Percentiles rank a stretch among this genome's conserved stretches.
Conservation (phyloP, 1,140 invertebrate species). For the Dinoponera quadriceps region DNA sequence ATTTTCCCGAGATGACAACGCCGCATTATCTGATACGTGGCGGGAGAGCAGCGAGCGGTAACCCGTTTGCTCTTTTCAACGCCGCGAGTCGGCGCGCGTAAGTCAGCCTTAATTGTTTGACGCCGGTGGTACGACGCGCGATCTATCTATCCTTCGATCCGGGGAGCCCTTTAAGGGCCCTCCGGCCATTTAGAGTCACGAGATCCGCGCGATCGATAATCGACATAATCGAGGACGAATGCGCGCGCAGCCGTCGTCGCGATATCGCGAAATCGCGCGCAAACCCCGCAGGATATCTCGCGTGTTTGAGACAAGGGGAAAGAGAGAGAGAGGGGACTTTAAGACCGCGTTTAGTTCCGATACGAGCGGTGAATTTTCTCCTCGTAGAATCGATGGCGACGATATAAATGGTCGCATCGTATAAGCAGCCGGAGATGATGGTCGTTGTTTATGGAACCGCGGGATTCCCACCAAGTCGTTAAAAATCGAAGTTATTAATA, state of each 20-base stretch:
- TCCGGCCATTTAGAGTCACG: constrained; percentile 36
- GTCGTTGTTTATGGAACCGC: not conserved
- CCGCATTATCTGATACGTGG: constrained; percentile 77
- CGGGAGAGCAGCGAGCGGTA: constrained; percentile 60
- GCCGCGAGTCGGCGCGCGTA: constrained; percentile 68
- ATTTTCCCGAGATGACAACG: constrained; percentile 82
- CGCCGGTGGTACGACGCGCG: constrained; percentile 39
- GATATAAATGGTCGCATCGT: constrained; percentile 5
- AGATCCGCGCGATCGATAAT: constrained; percentile 69
- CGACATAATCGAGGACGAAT: constrained; percentile 60
- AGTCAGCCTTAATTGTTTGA: constrained; percentile 82
- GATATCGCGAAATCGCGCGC: constrained; percentile 62
- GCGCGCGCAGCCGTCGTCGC: constrained; percentile 5
- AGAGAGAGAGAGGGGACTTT: no score
- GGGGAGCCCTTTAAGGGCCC: constrained; percentile 36
- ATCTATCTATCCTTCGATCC: constrained; percentile 18
- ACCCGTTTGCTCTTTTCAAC: constrained; percentile 75
- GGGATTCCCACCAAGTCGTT: not conserved
- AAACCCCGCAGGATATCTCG: constrained; percentile 23
- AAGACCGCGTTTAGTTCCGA: constrained; percentile 9
- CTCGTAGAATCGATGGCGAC: not conserved
- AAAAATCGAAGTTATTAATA: constrained; percentile 9
- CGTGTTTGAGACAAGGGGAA: not conserved
- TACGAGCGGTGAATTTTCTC: not conserved
- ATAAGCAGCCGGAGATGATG: not conserved